Evolutionary conservation across 2,797 vertebrate species (phyloP), one percentile per base, ranked within the genome.

Genomic region (Acanthiza pusilla): DNA sequence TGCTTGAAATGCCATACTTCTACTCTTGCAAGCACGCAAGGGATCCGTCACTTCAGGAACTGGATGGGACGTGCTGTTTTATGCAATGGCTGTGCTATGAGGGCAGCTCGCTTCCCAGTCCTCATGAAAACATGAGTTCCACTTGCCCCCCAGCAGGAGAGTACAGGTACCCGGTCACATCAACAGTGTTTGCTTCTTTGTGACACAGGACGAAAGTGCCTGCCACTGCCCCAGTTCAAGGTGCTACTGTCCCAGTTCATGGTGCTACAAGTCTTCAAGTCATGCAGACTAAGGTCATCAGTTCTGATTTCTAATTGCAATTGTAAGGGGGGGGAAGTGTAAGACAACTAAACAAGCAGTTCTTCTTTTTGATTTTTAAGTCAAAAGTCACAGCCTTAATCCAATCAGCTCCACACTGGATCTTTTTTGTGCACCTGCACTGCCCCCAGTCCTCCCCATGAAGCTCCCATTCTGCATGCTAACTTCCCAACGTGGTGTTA

Each of bases 51-150:
- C 29, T 57, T 77, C 40, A 51, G 63, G n/a, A 90, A 66, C 34
- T 29, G 80, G 54, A 58, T 1, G 6, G 25, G 47, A 83, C 0
- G 2, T 32, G 40, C 27, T 43, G 50, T 8, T 51, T 53, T 40
- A 16, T 4, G 30, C 45, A 76, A 22, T 7, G 26, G 29, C 38
- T 71, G 40, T 48, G 61, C 54, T 75, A 16, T 11, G 11, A 89
- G 27, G 27, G 63, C 43, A 65, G 65, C 40, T 60, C 66, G 47
- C 26, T 50, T 66, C 25, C 3, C 16, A 50, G 21, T 20, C 14
- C 65, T 71, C 48, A 55, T 0, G 1, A 30, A 67, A 88, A 67
- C 3, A 27, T 0, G 0, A 61, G 32, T 78, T 67, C 42, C 36
- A 27, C 38, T 48, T 78, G 65, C 13, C 21, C 11, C 19, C 36